Evolutionary conservation across 2,113 vertebrate species (phyloP).

Genomic region (Notothenia rossii): DNA sequence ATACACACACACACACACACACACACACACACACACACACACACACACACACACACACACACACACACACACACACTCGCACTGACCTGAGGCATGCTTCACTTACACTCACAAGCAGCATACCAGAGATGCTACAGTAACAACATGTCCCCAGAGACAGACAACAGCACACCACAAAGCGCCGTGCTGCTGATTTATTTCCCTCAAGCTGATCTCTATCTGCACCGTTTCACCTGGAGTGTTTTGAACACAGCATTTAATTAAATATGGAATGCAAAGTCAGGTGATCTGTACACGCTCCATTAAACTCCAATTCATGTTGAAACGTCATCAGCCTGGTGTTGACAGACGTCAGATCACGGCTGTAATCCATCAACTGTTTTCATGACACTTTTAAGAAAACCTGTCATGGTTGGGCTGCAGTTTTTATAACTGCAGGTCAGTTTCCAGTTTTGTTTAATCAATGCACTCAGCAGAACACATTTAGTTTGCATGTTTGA

Average conservation of each 20-base stretch:
- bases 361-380: background rate
- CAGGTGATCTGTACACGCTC: background rate
- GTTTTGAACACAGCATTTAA: slow-evolving; percentile 7
- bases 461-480: background rate
- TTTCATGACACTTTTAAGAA: background rate
- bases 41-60: background rate
- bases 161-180: slow-evolving; percentile 22
- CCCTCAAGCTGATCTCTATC: slow-evolving; percentile 31
- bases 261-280: slow-evolving; percentile 5
- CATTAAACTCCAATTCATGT: background rate
- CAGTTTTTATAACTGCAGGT: background rate
- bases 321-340: background rate
- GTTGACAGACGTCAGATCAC: slow-evolving; percentile 1
- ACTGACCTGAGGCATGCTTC: slow-evolving; percentile 38
- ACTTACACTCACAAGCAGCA: slow-evolving; percentile 27
- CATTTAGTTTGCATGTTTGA: background rate
- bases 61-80: slow-evolving; percentile 6
- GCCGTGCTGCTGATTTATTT: slow-evolving; percentile 43
- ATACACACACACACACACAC: background rate
- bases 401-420: background rate
- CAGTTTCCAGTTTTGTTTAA: background rate
- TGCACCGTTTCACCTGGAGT: background rate
- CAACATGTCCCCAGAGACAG: slow-evolving; percentile 17
- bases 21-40: background rate
- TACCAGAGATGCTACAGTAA: slow-evolving; percentile 40